Evolutionary conservation across 2,797 vertebrate species (phyloP).

Genomic region (Otus scops): DNA sequence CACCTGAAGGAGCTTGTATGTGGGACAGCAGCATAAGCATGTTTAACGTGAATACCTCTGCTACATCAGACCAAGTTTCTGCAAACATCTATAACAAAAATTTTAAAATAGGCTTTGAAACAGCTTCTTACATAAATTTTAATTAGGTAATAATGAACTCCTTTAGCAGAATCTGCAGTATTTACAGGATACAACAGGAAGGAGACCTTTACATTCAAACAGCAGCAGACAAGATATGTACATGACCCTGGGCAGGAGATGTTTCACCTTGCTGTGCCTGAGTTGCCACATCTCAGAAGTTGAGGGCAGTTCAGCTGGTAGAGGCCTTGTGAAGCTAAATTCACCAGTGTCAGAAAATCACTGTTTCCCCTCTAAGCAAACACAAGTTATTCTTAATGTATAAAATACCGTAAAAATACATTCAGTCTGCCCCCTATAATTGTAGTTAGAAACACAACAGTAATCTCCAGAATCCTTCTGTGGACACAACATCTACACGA

Average conservation of each 20-base stretch:
- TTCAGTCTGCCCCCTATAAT: not conserved
- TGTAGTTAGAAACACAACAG: not conserved
- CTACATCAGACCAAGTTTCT: not conserved
- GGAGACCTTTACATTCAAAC: not conserved
- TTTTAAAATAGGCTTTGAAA: not conserved
- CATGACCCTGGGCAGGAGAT: not conserved
- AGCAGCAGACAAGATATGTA: not conserved
- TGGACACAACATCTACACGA: not conserved
- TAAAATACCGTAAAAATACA: not conserved
- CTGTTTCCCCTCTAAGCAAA: not conserved
- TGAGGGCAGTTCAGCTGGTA: not conserved
- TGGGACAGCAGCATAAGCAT: not conserved
- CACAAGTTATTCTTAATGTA: not conserved
- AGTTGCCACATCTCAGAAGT: not conserved
- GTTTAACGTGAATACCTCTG: not conserved
- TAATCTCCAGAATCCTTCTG: not conserved
- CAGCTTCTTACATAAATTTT: not conserved
- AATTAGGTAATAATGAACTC: not conserved
- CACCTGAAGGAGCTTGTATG: not conserved
- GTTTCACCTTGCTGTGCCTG: not conserved
- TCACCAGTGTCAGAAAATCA: not conserved
- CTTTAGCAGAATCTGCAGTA: not conserved
- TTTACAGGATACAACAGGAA: not conserved
- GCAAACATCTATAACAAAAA: not conserved
- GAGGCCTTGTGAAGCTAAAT: not conserved